A percentile compares a stretch with the other conserved stretches of the same genome.
These are phyloP conservation scores for Equus przewalskii DNA, from an alignment of 2,113 vertebrate species.

Conservation along the genomic window DNA sequence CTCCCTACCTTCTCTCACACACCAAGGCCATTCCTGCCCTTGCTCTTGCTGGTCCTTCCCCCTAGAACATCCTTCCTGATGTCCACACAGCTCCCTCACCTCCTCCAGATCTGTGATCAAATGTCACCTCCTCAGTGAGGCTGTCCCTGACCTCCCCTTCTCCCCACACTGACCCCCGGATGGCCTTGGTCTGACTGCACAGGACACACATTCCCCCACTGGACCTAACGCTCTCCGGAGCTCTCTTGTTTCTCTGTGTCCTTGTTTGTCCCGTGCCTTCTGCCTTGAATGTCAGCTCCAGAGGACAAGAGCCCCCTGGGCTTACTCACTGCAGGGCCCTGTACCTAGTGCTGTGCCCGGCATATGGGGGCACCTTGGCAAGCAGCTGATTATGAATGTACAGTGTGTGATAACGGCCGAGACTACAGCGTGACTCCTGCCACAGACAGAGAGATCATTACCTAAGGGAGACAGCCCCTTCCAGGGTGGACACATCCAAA, in stretches of 20 bases:
- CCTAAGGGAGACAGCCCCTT: no score
- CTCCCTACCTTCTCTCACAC: neutral
- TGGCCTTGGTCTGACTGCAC: neutral
- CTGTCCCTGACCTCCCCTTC: neutral
- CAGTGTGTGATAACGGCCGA: neutral
- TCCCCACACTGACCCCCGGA: no score
- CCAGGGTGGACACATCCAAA: neutral
- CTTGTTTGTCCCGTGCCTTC: neutral
- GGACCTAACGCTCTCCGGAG: neutral
- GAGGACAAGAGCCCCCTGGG: neutral
- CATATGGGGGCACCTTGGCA: neutral
- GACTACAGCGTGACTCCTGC: neutral
- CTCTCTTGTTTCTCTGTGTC: neutral
- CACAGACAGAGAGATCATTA: neutral
- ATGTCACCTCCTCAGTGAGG: neutral
- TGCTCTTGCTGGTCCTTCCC: neutral
- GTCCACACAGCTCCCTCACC: neutral
- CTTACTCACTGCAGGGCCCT: no score
- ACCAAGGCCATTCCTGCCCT: neutral
- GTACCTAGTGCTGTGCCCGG: neutral
- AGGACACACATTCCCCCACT: no score
- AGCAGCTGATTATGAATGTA: neutral
- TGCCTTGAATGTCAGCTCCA: neutral
- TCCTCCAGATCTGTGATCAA: neutral
- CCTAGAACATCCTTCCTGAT: accelerated